A percentile compares a stretch with the other conserved stretches of the same genome.
phyloP scores from a whole-genome alignment of 2,888 invertebrate species.

The Penaeus monodon region DNA sequence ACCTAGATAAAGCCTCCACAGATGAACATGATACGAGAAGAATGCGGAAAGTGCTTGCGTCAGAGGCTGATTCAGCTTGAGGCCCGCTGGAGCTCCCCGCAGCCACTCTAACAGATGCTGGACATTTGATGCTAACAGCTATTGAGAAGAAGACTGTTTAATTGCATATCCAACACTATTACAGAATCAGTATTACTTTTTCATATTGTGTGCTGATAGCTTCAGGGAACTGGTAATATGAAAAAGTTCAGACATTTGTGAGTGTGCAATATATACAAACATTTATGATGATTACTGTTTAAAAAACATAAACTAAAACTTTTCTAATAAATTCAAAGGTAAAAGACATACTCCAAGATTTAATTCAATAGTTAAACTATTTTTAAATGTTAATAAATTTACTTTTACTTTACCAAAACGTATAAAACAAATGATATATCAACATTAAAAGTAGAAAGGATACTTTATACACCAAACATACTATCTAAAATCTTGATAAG shows the following conservation, averaged over 20 bases:
- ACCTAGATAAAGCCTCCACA: slow-evolving; percentile 70
- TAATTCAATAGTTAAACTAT: no score
- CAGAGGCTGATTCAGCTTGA: slow-evolving; percentile 73
- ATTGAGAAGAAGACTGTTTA: slow-evolving; percentile 12
- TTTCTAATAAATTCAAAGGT: no score
- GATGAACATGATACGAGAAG: slow-evolving; percentile 74
- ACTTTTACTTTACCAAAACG: no score
- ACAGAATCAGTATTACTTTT: not conserved
- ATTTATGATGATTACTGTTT: no score
- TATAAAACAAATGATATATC: no score
- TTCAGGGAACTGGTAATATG: no score
- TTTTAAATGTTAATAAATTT: no score
- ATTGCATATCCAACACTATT: not conserved
- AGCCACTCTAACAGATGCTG: slow-evolving; percentile 70
- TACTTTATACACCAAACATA: not conserved
- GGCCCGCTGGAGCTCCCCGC: slow-evolving; percentile 73
- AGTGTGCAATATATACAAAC: no score
- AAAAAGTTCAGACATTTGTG: no score
- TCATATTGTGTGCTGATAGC: not conserved
- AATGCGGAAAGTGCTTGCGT: slow-evolving; percentile 73
- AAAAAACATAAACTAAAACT: no score
- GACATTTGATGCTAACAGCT: slow-evolving; percentile 67
- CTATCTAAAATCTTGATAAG: not conserved
- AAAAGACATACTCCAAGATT: no score
- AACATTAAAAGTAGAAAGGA: not conserved